phyloP scores from a whole-genome alignment of 2,888 invertebrate genomes.

The Lepeophtheirus nordmannii region DNA sequence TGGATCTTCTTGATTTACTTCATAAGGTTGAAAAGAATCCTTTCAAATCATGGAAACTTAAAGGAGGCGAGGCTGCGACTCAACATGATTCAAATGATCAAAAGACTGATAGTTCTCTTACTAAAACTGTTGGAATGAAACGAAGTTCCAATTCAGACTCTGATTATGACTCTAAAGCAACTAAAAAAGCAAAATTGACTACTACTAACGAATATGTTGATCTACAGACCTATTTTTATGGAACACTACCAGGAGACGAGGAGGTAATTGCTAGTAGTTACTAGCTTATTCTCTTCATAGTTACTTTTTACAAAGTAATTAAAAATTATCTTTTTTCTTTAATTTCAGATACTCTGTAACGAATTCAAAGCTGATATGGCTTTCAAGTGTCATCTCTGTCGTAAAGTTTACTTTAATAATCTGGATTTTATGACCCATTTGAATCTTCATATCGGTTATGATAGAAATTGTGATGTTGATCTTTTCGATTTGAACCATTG shows the following conservation, averaged over 20 bases:
- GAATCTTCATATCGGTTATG: conserved; percentile 48
- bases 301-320: conserved; percentile 4
- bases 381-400: conserved; percentile 49
- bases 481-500: conserved; percentile 40
- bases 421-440: conserved; percentile 54
- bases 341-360: not conserved
- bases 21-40: not conserved
- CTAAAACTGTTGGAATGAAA: no score
- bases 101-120: no score
- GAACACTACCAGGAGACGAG: conserved; percentile 38
- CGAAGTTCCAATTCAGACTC: no score
- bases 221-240: conserved; percentile 50
- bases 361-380: conserved; percentile 24
- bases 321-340: no score
- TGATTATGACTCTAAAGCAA: not conserved
- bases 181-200: not conserved
- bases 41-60: not conserved
- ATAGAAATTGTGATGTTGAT: conserved; percentile 35
- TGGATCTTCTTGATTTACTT: not conserved
- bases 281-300: conserved; percentile 2
- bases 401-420: conserved; percentile 51
- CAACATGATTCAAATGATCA: no score
- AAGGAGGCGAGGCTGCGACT: no score
- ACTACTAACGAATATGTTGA: conserved; percentile 32
- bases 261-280: conserved; percentile 17